Percentiles rank a stretch among this genome's conserved stretches.
phyloP scores from a whole-genome alignment of 2,113 vertebrate species.

The Tiliqua scincoides region DNA sequence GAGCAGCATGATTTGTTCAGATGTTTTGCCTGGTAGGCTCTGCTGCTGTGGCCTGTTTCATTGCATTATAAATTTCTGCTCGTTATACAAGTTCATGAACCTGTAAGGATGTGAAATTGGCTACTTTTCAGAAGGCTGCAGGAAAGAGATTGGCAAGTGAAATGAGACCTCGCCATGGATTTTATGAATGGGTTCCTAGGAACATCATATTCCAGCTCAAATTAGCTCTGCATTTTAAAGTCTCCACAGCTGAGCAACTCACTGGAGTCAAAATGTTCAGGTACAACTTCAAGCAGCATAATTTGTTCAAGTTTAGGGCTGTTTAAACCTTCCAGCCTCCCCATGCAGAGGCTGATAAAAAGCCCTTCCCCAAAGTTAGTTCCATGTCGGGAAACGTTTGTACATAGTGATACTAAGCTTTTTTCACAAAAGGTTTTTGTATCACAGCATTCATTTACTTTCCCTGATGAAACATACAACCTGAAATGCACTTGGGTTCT shows the following conservation, averaged over 20 bases:
- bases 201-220: constrained; percentile 44
- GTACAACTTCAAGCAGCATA: background rate
- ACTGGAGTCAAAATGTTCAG: background rate
- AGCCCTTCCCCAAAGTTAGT: background rate
- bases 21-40: background rate
- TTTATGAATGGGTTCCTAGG: constrained; percentile 49
- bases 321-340: background rate
- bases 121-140: constrained; percentile 23
- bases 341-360: background rate
- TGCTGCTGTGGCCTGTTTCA: background rate
- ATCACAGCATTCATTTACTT: background rate
- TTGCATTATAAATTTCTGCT: background rate
- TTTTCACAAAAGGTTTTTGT: background rate
- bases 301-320: background rate
- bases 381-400: background rate
- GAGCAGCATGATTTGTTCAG: constrained; percentile 15
- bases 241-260: background rate
- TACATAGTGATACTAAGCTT: background rate
- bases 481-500: background rate
- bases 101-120: background rate
- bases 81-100: background rate
- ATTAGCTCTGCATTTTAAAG: constrained; percentile 38
- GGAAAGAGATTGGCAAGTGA: constrained; percentile 13
- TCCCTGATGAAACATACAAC: background rate
- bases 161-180: constrained; percentile 26